phyloP scores from a whole-genome alignment of 2,888 invertebrate genomes.

The Spodoptera littoralis region DNA sequence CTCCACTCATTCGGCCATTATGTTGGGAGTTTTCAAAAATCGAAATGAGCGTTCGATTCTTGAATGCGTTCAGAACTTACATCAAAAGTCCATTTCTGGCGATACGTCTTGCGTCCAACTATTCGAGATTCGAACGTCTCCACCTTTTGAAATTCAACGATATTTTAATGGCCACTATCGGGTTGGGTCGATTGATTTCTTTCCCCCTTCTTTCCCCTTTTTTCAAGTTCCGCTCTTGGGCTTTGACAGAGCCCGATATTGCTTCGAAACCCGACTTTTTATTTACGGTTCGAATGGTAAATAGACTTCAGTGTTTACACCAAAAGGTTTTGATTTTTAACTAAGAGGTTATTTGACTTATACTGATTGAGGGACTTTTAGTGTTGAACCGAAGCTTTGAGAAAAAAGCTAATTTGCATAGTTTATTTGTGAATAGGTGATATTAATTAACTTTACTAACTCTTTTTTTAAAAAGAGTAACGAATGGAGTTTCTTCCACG shows the following conservation, averaged over 20 bases:
- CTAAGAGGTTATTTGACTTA: slow-evolving; percentile 51
- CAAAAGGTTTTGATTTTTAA: slow-evolving; percentile 54
- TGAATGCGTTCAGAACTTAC: slow-evolving; percentile 73
- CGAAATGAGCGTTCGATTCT: slow-evolving; percentile 45
- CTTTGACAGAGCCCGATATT: slow-evolving; percentile 77
- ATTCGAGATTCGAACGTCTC: slow-evolving; percentile 72
- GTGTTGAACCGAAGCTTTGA: slow-evolving; percentile 24
- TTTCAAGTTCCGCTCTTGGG: slow-evolving; percentile 67
- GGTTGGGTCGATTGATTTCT: slow-evolving; percentile 75
- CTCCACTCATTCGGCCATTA: slow-evolving; percentile 15
- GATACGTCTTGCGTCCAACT: slow-evolving; percentile 78
- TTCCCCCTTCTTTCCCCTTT: slow-evolving; percentile 65
- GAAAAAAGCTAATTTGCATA: slow-evolving; percentile 11
- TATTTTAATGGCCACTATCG: slow-evolving; percentile 88
- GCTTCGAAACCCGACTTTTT: slow-evolving; percentile 69
- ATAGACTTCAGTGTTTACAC: slow-evolving; percentile 67
- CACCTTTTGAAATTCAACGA: slow-evolving; percentile 85
- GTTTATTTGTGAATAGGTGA: slow-evolving; percentile 1
- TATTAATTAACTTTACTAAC: too few relatives aligned
- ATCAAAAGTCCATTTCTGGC: slow-evolving; percentile 85
- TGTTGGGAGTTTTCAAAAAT: slow-evolving; percentile 40
- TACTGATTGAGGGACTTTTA: slow-evolving; percentile 48
- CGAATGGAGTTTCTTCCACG: too few relatives aligned
- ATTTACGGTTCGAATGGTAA: slow-evolving; percentile 75
- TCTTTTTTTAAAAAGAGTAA: too few relatives aligned